Base-by-base conservation (phyloP, 2,888 invertebrate genomes). In the Euproctis similis region DNA sequence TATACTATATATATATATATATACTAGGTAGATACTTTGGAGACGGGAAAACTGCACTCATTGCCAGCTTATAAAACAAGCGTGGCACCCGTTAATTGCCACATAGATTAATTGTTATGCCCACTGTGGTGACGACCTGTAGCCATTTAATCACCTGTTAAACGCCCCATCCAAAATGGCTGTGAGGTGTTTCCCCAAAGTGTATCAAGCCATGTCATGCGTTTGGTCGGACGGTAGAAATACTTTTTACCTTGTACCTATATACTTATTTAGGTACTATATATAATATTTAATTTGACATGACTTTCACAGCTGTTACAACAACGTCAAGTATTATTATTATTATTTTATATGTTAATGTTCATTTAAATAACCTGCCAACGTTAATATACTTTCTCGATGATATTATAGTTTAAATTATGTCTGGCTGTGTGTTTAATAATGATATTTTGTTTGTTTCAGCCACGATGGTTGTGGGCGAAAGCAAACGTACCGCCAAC, bases 401-500 rank as follows among this genome's bases (percentile, higher is more conserved):
- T 34, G 27, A 3, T 38, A 31, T 39, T 39, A 30, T 24, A 31
- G 27, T 34, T 25, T 30, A 19, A 22, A 28, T 34, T 24, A 26
- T 39, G 34, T 40, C 46, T 36, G 38, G 46, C n/a, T n/a, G n/a
- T n/a, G n/a, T n/a, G n/a, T n/a, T n/a, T n/a, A n/a, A n/a, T n/a
- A n/a, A n/a, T 31, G 46, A 30, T 34, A 31, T 51, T 51, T 8
- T 46, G 39, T 61, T 72, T 73, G 60, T 80, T 76, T 9, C 76
- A 84, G 82, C 59, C 61, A 81, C 88, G 84, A 95, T 95, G 94
- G 95, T 94, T 68, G 92, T 95, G 69, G 92, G 92, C 60, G 93
- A 93, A 71, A 80, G 53, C 52, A 85, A 85, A 47, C 82, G 82
- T 45, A 68, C 84, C 73, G 90, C 93, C 71, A 92, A 93, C 86